Base-by-base conservation (phyloP, 2,888 invertebrate species). In the Pollenia griseotomentosa region DNA sequence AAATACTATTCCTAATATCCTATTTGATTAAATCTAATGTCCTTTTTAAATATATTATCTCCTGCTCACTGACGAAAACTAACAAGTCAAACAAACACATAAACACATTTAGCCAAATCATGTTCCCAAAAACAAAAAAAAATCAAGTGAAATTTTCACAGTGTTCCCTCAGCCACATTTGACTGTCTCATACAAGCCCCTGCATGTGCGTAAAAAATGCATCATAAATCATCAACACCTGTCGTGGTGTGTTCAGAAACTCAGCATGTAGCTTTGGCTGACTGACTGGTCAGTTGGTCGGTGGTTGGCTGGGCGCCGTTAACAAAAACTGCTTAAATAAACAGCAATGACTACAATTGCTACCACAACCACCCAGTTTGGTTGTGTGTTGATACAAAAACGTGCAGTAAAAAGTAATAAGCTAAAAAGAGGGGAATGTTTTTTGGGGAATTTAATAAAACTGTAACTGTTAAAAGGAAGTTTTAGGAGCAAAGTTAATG, bases 141-240 rank as follows among this genome's bases (percentile, higher is more conserved):
- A 81, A 44, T 79, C 3, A 46, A 59, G 57, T 42, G 16, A 46
- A 63, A 81, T 59, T 63, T 6, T 53, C 71, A 44, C 42, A 68
- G 10, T 8, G 11, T 40, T 2, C 51, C 19, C 23, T 42, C 19
- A 46, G 53, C 40, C 48, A 57, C n/a, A 44, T 57, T 46, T 33
- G 48, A 44, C 23, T 0, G 33, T 51, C 12, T 42, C 14, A 53
- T 5, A 10, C 2, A 44, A 40, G 2, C 46, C 63, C 75, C 42
- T 66, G 44, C 48, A 8, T 51, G 53, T 73, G 48, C 8, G 53
- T 57, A 68, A 61, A n/a, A 90, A 91, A 90, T 90, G 90, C 90
- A 89, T 90, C 92, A 92, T 92, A 92, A 92, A 92, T 92, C 92
- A 92, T 92, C 91, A 90, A 92, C 92, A 92, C 92, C 92, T 92